Base-by-base conservation (phyloP, 2,797 vertebrate species). In the Rhodeus uyekii region DNA sequence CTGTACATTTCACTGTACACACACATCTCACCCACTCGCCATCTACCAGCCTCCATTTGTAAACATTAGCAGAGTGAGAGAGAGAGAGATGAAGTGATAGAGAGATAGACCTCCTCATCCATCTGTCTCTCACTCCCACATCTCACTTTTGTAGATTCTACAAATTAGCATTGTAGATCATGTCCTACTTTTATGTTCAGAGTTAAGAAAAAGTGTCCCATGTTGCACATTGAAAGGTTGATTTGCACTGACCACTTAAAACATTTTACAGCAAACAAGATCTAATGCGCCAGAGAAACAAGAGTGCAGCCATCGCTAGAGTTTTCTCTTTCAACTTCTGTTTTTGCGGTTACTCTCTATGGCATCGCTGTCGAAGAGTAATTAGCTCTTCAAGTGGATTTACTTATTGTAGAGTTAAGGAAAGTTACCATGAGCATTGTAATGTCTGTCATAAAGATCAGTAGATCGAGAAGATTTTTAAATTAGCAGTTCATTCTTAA, bases 41-140 rank as follows among this genome's bases (percentile, higher is more conserved):
- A 83, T 64, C 81, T 72, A 69, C n/a, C 69, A 65, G 60, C 53
- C 64, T 80, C 76, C 76, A 83, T 84, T 81, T 67, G 73, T 73
- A 86, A 82, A 83, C 80, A 82, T 81, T 81, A 80, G 83, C 61
- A 32, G 58, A 61, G 58, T 29, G 48, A 53, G 29, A 48, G 73
- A 44, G 74, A 27, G 39, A 69, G 36, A 69, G 39, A 32, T 65
- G 82, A 42, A 42, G 44, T 61, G 38, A 71, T 24, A 50, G 72
- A 84, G 48, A 44, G 53, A 68, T 55, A 16, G 22, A 60, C 22
- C 9, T 46, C 19, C 13, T 38, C n/a, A 83, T 87, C 85, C 82
- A 79, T 81, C 84, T 83, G 86, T 19, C 85, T 81, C 86, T 18
- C 80, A 46, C 82, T 79, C 63, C 58, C 65, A 24, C 78, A 64